These are phyloP conservation scores for Ceratina japonica DNA, from an alignment of 1,140 invertebrate genomes.

Conservation along the genomic window DNA sequence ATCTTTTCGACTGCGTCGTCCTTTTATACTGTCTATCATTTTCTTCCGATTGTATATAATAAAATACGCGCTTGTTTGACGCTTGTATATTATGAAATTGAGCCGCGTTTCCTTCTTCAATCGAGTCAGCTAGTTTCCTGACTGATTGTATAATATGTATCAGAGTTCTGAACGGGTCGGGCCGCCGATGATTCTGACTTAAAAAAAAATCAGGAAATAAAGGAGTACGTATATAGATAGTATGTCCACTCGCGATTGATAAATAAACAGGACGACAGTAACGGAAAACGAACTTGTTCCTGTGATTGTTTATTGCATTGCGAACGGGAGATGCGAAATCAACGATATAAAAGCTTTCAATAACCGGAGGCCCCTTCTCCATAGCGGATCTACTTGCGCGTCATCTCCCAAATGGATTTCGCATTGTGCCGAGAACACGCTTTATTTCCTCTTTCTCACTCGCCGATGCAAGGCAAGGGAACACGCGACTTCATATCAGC, in stretches of 20 bases:
- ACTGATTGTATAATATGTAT: no score
- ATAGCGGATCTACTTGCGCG: not conserved
- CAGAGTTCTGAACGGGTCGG: no score
- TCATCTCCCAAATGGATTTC: constrained; percentile 39
- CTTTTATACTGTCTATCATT: not conserved
- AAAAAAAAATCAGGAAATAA: no score
- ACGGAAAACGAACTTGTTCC: not conserved
- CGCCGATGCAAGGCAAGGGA: not conserved
- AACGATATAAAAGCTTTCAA: constrained; percentile 30
- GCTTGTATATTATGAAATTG: no score
- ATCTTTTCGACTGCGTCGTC: not conserved
- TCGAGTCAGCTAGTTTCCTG: no score
- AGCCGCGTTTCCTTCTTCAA: not conserved
- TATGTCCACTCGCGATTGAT: not conserved
- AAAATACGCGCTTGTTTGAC: not conserved
- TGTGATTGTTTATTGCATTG: constrained; percentile 9
- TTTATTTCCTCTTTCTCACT: constrained; percentile 12
- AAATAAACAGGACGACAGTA: not conserved
- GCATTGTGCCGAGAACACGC: not conserved
- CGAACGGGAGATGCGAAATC: constrained; percentile 3
- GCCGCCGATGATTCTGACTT: no score
- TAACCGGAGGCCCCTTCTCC: constrained; percentile 6
- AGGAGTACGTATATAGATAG: not conserved
- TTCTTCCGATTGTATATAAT: not conserved
- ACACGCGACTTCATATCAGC: not conserved